Evolutionary conservation across 2,888 invertebrate genomes (phyloP), one percentile per base, ranked within the genome.

Genomic region (Ophioninae sp.): DNA sequence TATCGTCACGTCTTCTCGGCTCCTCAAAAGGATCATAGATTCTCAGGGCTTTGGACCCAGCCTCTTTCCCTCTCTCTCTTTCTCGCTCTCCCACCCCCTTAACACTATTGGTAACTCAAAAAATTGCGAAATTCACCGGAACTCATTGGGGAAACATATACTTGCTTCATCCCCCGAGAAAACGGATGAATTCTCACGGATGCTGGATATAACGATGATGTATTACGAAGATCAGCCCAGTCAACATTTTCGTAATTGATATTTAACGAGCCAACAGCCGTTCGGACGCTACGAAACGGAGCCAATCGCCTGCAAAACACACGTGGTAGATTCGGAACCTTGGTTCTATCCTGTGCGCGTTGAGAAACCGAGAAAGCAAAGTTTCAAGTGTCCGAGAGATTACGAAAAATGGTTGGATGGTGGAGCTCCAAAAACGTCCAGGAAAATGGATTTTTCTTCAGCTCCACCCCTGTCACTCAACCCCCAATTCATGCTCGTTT

Each of bases 101-200:
- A 17, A 50, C 37, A 44, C 65, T 50, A 77, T 74, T 41, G 57
- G 44, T 67, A 70, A 74, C 84, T 62, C n/a, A 59, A 23, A 21
- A 78, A 62, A 77, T 78, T 61, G 77, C 77, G 65, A 81, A 83
- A 78, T 83, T 83, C 83, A 83, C 17, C 74, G 83, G 67, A 83
- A 65, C 76, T 76, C 79, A 50, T 70, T 56, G 81, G 64, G n/a
- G 37, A 77, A 70, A 81, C 69, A 79, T 65, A 74, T 65, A 65
- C 59, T 37, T 76, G 64, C 64, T 59, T 61, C 44, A 23, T 23
- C 50, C 73, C 64, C 30, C 30, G 30, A 72, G 37, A 59, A 76
- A 17, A 68, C 73, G 44, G 56, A 73, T 72, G 72, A 78, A 80
- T 77, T 72, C 59, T 65, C 76, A 81, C 78, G 77, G 77, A 64